Conservation (phyloP, 2,797 vertebrate species). For the Cryptoblepharus egeriae region DNA sequence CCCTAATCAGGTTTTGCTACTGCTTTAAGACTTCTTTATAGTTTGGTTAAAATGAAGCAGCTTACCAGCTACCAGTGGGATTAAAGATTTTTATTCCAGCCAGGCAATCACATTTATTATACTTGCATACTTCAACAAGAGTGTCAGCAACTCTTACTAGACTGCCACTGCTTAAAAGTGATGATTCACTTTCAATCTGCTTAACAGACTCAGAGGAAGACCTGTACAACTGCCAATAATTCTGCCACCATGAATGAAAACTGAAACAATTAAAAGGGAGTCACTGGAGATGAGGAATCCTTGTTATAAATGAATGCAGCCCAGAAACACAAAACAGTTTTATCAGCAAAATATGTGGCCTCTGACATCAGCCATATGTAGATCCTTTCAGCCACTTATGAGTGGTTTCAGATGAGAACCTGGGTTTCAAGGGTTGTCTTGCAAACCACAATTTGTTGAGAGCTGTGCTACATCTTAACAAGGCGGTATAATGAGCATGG, state of each 20-base stretch:
- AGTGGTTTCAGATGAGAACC: neutral
- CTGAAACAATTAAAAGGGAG: too few relatives aligned
- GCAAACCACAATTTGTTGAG: too few relatives aligned
- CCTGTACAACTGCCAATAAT: conserved; percentile 11
- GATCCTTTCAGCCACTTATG: neutral
- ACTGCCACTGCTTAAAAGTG: conserved; percentile 44
- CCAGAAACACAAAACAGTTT: too few relatives aligned
- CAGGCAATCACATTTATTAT: conserved; percentile 55
- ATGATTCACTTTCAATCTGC: conserved; percentile 39
- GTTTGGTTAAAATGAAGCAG: conserved; percentile 19
- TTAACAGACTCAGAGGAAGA: conserved; percentile 40
- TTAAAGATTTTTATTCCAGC: conserved; percentile 48
- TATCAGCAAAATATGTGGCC: neutral
- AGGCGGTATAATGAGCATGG: neutral
- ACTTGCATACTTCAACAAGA: conserved; percentile 58
- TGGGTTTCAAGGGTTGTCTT: neutral
- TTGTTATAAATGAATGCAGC: too few relatives aligned
- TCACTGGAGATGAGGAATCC: too few relatives aligned
- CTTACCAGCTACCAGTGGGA: conserved; percentile 1
- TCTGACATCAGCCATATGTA: neutral
- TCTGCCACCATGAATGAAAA: conserved; percentile 18
- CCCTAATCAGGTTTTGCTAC: neutral
- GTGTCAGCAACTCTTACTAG: conserved; percentile 45
- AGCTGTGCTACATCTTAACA: neutral
- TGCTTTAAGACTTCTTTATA: conserved; percentile 16